Base-by-base conservation (phyloP, 2,888 invertebrate species). In the Calameuta filiformis region DNA sequence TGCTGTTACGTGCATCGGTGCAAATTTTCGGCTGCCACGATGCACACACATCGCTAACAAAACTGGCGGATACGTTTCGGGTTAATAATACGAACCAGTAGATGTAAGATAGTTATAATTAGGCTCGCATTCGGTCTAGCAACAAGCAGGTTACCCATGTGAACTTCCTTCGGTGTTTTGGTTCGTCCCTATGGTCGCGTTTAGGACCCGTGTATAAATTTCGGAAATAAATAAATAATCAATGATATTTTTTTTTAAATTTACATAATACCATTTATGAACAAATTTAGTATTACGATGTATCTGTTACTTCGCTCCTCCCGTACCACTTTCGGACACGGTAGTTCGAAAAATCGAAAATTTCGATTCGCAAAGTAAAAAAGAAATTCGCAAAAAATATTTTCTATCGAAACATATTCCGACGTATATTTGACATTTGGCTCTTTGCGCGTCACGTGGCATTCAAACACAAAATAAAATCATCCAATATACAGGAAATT, bases 91-190 rank as follows among this genome's bases (percentile, higher is more conserved):
- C 76, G 81, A 85, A 82, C 81, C 84, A 84, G 87, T 88, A 90
- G 90, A 91, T 91, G 89, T 86, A 87, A 91, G 91, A 91, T 91
- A 90, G 90, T 91, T 90, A 87, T 91, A 91, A 91, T 91, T 91
- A 90, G 90, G 88, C 86, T 84, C 86, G 88, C 86, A 87, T 87
- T 86, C 87, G 84, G 85, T 87, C 88, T 88, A 89, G 89, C 88
- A 86, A 86, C 86, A 85, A 86, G 87, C 87, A 82, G 84, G 82
- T 87, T 87, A 90, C 88, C 87, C 90, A 90, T 89, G 90, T 90
- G 90, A 89, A 90, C 89, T 89, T 90, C 90, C 89, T 89, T 85
- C 82, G 84, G 56, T 73, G 73, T 73, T 69, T 75, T 79, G 69
- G 34, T 71, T 75, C 68, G 30, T 56, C 68, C 1, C 30, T 12